Evolutionary conservation across 2,797 vertebrate species (phyloP).

Genomic region (Ataeniobius toweri): DNA sequence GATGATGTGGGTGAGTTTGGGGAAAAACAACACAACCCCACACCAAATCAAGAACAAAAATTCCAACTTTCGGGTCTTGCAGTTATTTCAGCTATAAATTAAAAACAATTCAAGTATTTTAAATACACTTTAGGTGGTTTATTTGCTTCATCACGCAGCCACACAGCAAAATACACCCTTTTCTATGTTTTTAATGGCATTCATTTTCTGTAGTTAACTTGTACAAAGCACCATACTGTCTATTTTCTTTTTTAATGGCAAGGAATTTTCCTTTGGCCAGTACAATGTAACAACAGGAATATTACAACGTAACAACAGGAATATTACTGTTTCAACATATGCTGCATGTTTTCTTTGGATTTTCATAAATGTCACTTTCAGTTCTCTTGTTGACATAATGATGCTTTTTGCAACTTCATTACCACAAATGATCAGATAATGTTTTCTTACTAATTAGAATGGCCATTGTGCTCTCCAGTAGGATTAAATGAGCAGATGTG

Average conservation of each 20-base stretch:
- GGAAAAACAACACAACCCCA: slow-evolving; percentile 3
- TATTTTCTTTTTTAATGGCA: background rate
- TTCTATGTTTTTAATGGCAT: background rate
- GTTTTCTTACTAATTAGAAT: background rate
- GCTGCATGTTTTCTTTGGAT: background rate
- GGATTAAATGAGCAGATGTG: background rate
- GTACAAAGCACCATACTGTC: background rate
- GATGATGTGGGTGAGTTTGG: background rate
- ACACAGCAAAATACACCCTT: background rate
- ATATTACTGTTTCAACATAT: background rate
- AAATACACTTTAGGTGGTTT: background rate
- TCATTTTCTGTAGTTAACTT: background rate
- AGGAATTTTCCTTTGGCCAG: background rate
- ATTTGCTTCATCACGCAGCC: background rate
- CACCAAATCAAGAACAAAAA: background rate
- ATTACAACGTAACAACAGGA: background rate
- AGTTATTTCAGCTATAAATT: background rate
- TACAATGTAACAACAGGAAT: background rate
- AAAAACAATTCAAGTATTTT: background rate
- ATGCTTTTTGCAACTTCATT: background rate
- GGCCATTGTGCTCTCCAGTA: background rate
- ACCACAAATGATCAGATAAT: background rate
- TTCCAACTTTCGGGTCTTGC: slow-evolving; percentile 1
- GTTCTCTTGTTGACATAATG: background rate
- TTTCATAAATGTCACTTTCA: background rate